Base-by-base conservation (phyloP, 2,888 invertebrate species). In the Iphiclides podalirius region DNA sequence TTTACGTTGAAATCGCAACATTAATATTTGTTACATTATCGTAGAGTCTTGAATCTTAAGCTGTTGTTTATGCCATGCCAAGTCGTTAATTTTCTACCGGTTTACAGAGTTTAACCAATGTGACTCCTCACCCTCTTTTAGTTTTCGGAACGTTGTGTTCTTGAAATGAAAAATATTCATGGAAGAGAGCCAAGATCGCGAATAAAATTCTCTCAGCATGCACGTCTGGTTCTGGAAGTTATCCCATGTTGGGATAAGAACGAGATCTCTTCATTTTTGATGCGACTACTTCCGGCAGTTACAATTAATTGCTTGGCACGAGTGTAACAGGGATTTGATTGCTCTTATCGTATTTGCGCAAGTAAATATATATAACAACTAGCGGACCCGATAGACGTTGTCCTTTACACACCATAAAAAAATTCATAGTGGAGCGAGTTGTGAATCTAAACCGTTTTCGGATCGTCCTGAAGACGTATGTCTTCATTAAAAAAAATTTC, bases 141-240 rank as follows among this genome's bases (percentile, higher is more conserved):
- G 26, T 39, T 43, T 38, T 49, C 39, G 41, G 37, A 49, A 44
- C 44, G 43, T 43, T 44, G 43, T 34, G 49, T 43, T 49, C 17
- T 20, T 38, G 38, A 49, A 44, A 49, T 38, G 49, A 43, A 49
- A 49, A 49, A 49, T 44, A 35, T 44, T 39, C 34, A 38, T 43
- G 49, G 49, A 49, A 13, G 15, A 23, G 26, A 39, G 49, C 49
- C 49, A 49, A 49, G 43, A 39, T 26, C 38, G 15, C n/a, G 47
- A 34, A 31, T 38, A 23, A 43, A 49, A 39, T 26, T 43, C 39
- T 39, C 13, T 49, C 33, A 44, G 34, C 20, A 43, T 48, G 33
- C 34, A 17, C 4, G 34, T 13, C 23, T 23, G 12, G 20, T 23
- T n/a, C 16, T 16, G 20, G 11, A 23, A 45, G 36, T 23, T 20